These are phyloP conservation scores for Lacanobia wlatinum DNA, from an alignment of 2,888 invertebrate species.

Conservation along the genomic window DNA sequence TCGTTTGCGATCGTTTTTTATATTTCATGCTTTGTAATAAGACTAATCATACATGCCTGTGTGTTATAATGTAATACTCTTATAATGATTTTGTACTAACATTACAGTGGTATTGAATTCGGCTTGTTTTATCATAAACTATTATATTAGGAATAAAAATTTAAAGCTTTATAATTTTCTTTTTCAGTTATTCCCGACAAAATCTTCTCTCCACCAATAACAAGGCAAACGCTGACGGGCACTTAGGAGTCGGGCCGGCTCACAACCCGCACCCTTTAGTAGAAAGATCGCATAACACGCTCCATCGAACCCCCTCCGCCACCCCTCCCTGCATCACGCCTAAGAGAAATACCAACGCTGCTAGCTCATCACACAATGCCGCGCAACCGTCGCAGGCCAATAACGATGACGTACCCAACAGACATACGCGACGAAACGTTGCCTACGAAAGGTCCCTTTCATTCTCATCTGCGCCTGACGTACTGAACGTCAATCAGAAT, in stretches of 20 bases:
- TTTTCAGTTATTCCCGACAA: conserved; percentile 96
- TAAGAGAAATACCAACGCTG: conserved; percentile 82
- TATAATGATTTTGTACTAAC: conserved; percentile 65
- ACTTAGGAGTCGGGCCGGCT: conserved; percentile 81
- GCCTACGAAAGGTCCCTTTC: conserved; percentile 85
- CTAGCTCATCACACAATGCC: conserved; percentile 65
- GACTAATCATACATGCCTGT: conserved; percentile 52
- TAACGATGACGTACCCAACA: conserved; percentile 68
- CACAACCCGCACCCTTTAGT: conserved; percentile 85
- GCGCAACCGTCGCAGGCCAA: conserved; percentile 64
- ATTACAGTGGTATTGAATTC: conserved; percentile 32
- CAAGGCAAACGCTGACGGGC: conserved; percentile 93
- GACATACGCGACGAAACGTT: conserved; percentile 77
- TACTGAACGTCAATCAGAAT: conserved; percentile 90
- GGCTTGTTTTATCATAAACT: conserved; percentile 25
- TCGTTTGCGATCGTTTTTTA: conserved; percentile 49
- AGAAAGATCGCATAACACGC: conserved; percentile 91
- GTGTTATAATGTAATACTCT: conserved; percentile 45
- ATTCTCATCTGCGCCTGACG: conserved; percentile 90
- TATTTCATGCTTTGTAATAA: conserved; percentile 54
- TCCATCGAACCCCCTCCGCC: conserved; percentile 80
- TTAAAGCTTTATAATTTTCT: conserved; percentile 50
- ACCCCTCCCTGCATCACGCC: conserved; percentile 79
- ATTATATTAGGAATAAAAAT: neutral
- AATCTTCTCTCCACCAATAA: conserved; percentile 94